phyloP scores from a whole-genome alignment of 92 coral and sea anemone species.

The Palythoa heliodiscus region DNA sequence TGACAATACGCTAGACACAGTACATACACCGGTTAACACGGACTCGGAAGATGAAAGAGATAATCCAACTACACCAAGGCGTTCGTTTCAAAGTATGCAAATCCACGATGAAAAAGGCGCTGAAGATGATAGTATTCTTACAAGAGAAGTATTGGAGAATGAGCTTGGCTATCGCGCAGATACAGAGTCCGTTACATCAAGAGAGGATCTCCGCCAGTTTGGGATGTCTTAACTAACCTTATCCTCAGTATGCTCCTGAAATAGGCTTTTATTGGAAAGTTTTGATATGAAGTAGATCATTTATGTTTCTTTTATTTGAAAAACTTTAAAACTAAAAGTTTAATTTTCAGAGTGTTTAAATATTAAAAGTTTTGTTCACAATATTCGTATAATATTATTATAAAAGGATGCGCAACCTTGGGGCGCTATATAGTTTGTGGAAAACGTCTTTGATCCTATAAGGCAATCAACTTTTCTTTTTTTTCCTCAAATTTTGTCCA shows the following conservation, averaged over 20 bases:
- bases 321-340: not conserved
- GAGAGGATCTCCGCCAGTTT: conserved; percentile 56
- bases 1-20: conserved; percentile 43
- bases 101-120: conserved; percentile 4
- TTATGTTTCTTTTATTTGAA: not conserved
- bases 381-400: not conserved
- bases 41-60: conserved; percentile 72
- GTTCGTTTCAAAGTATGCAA: not conserved
- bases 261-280: not conserved
- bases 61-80: conserved; percentile 43
- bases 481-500: too few species aligned
- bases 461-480: not conserved
- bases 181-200: conserved; percentile 66
- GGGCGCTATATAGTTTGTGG: too few species aligned
- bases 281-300: not conserved
- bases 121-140: not conserved
- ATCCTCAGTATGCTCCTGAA: not conserved
- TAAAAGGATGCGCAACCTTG: not conserved
- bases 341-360: not conserved
- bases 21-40: conserved; percentile 77
- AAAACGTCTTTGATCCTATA: not conserved
- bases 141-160: conserved; percentile 55
- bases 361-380: not conserved
- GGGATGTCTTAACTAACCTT: not conserved
- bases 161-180: conserved; percentile 87